These are phyloP conservation scores for Thalassoma bifasciatum DNA, from an alignment of 2,113 vertebrate genomes.

Conservation along the genomic window DNA sequence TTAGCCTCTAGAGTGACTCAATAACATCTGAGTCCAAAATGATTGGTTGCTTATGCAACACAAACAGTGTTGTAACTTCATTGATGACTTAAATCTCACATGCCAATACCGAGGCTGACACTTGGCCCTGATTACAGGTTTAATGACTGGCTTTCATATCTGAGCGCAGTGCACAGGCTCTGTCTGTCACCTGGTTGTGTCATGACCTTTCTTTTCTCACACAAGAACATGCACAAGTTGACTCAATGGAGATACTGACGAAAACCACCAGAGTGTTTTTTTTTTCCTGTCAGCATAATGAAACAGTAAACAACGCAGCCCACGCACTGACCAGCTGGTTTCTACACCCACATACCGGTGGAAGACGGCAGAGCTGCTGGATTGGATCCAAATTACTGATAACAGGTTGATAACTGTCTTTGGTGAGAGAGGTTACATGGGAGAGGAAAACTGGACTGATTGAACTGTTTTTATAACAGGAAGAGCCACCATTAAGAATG, in stretches of 20 bases:
- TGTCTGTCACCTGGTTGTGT: not conserved
- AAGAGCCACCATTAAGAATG: no score
- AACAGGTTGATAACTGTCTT: constrained; percentile 64
- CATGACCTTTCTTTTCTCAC: no score
- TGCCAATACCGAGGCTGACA: no score
- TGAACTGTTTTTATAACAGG: no score
- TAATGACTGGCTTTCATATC: no score
- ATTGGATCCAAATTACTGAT: constrained; percentile 65
- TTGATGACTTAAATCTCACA: no score
- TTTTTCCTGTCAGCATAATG: constrained; percentile 64
- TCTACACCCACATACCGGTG: constrained; percentile 77
- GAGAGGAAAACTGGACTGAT: constrained; percentile 2
- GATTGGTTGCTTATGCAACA: no score
- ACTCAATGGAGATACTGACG: constrained; percentile 54
- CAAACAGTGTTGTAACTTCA: no score
- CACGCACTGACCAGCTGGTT: constrained; percentile 82
- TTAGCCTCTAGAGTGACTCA: no score
- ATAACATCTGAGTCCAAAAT: no score
- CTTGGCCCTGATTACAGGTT: no score
- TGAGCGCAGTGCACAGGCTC: no score
- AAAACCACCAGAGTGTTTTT: constrained; percentile 57
- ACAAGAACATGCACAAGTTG: constrained; percentile 39
- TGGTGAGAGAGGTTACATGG: constrained; percentile 25
- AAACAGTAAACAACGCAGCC: constrained; percentile 78
- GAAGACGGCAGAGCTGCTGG: constrained; percentile 74